Conservation (phyloP, 2,888 invertebrate species). For the Ephialtes manifestator region DNA sequence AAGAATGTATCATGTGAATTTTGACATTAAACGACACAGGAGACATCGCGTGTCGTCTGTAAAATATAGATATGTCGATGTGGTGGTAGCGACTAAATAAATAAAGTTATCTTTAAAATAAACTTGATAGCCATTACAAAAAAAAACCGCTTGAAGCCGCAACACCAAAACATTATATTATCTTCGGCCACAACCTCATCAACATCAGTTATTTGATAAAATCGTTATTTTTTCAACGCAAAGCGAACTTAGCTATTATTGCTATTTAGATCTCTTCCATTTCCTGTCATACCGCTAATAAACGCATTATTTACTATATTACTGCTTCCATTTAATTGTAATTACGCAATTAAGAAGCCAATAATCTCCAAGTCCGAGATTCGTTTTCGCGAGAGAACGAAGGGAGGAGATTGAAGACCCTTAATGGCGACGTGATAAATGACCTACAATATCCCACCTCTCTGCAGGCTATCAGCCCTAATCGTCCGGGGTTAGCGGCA, state of each 20-base stretch:
- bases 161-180: too few species aligned
- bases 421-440: constrained; percentile 44
- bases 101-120: constrained; percentile 55
- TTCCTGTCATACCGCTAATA: not conserved
- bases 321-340: constrained; percentile 27
- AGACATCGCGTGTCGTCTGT: constrained; percentile 31
- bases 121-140: constrained; percentile 46
- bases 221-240: too few species aligned
- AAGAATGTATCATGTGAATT: constrained; percentile 13
- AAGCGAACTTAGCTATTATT: not conserved
- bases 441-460: constrained; percentile 23
- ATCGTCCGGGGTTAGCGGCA: constrained; percentile 73
- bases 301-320: constrained; percentile 8
- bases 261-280: not conserved
- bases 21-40: constrained; percentile 22
- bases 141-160: too few species aligned
- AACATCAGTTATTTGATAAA: too few species aligned
- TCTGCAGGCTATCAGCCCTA: constrained; percentile 78
- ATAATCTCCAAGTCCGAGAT: constrained; percentile 17
- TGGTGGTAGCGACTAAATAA: constrained; percentile 33
- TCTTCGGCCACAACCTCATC: too few species aligned
- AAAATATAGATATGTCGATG: constrained; percentile 43
- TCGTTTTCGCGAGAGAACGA: constrained; percentile 24
- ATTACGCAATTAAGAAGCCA: constrained; percentile 41
- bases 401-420: constrained; percentile 19